Conservation (phyloP, 2,797 vertebrate genomes). For the Arnoldichthys spilopterus region DNA sequence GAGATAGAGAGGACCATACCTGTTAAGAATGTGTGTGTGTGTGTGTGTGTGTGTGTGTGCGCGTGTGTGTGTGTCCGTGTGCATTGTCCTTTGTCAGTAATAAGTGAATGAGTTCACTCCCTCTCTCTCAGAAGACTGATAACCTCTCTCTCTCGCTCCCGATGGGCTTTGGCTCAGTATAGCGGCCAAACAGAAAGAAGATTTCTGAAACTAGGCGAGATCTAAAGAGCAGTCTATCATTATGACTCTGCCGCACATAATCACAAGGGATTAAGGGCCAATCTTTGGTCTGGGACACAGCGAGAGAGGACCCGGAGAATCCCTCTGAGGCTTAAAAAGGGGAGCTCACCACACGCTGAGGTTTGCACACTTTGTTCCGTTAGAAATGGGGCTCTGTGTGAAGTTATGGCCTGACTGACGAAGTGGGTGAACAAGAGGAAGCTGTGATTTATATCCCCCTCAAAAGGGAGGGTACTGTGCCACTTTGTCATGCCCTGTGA, state of each 20-base stretch:
- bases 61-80: background rate
- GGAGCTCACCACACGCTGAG: background rate
- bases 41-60: slow-evolving; percentile 21
- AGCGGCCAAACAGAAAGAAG: slow-evolving; percentile 20
- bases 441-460: slow-evolving; percentile 25
- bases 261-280: slow-evolving; percentile 36
- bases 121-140: slow-evolving; percentile 38
- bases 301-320: background rate
- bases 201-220: slow-evolving; percentile 36
- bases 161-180: slow-evolving; percentile 27
- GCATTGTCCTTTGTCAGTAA: slow-evolving; percentile 25
- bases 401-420: background rate
- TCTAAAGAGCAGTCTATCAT: slow-evolving; percentile 40
- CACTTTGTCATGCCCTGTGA: slow-evolving; percentile 1
- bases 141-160: slow-evolving; percentile 26
- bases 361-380: background rate
- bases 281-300: slow-evolving; percentile 12
- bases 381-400: background rate
- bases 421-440: slow-evolving; percentile 13
- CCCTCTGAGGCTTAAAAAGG: background rate
- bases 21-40: slow-evolving; percentile 3
- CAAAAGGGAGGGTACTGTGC: slow-evolving; percentile 11
- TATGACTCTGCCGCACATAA: slow-evolving; percentile 39
- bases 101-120: slow-evolving; percentile 45
- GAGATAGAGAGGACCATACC: background rate